Percentiles rank a stretch among this genome's conserved stretches.
These are phyloP conservation scores for Hydrochoerus hydrochaeris DNA, from an alignment of 2,113 vertebrate species.

Conservation along the genomic window DNA sequence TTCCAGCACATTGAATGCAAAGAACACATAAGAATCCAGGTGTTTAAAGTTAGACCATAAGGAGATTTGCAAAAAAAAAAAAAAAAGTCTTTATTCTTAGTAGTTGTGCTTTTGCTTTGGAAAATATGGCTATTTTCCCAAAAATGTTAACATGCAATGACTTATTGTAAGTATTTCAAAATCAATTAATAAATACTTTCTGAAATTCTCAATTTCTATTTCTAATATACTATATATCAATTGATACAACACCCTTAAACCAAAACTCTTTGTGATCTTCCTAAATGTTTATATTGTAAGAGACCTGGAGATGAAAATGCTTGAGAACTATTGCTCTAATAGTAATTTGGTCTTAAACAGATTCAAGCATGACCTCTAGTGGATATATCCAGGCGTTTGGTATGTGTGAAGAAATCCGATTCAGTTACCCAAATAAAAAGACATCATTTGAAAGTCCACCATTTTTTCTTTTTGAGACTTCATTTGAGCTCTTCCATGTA, in stretches of 20 bases:
- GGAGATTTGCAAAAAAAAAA: background rate
- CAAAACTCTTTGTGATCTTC: background rate
- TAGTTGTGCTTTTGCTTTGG: background rate
- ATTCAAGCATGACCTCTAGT: constrained; percentile 66
- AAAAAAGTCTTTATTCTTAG: background rate
- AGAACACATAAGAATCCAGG: background rate
- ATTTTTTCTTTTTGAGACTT: background rate
- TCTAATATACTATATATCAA: background rate
- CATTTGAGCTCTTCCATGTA: background rate
- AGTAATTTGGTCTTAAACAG: background rate
- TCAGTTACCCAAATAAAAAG: background rate
- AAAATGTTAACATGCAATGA: background rate
- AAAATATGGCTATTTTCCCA: background rate
- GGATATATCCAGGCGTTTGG: constrained; percentile 14
- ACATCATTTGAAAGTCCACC: background rate
- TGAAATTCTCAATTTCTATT: background rate
- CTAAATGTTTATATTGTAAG: constrained; percentile 33
- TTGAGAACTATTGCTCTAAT: background rate
- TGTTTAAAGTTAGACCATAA: background rate
- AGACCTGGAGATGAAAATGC: background rate
- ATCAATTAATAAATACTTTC: constrained; percentile 17
- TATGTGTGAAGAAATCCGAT: background rate
- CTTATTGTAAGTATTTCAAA: constrained; percentile 24
- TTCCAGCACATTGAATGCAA: background rate
- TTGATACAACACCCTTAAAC: background rate